phyloP scores from a whole-genome alignment of 2,888 invertebrate genomes.

The Hybos culiciformis region DNA sequence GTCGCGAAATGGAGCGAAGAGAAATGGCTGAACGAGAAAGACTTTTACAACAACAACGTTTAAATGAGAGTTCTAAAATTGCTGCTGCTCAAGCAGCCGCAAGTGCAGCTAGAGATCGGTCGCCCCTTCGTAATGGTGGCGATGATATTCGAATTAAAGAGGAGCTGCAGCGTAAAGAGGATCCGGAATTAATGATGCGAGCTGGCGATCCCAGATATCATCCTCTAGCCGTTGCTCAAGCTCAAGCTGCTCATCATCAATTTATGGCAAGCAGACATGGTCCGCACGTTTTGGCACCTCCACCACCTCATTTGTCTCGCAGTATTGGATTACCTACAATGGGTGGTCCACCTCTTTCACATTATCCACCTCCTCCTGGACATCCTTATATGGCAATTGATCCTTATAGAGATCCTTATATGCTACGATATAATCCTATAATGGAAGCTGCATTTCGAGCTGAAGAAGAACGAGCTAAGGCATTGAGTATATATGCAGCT shows the following conservation, averaged over 20 bases:
- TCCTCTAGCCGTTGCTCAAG: conserved; percentile 34
- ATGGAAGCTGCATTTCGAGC: conserved; percentile 65
- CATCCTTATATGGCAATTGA: conserved; percentile 38
- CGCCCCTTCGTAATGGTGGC: conserved; percentile 59
- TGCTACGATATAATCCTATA: conserved; percentile 63
- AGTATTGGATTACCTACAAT: conserved; percentile 39
- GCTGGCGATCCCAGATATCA: conserved; percentile 43
- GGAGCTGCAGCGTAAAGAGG: conserved; percentile 40
- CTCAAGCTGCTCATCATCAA: conserved; percentile 36
- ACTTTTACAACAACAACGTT: conserved; percentile 43
- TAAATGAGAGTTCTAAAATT: conserved; percentile 39
- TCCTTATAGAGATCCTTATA: conserved; percentile 54
- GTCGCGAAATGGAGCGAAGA: conserved; percentile 43
- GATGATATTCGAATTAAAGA: conserved; percentile 19
- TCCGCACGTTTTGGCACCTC: conserved; percentile 38
- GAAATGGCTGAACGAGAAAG: conserved; percentile 45
- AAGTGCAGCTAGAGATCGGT: conserved; percentile 44
- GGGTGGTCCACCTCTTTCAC: conserved; percentile 40
- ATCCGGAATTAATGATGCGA: conserved; percentile 39
- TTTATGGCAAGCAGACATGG: conserved; percentile 39
- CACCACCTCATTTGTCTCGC: conserved; percentile 40
- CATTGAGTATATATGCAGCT: conserved; percentile 55
- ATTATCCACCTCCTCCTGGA: conserved; percentile 45
- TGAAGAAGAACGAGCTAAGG: conserved; percentile 66
- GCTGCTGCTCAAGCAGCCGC: conserved; percentile 32